Base-by-base conservation (phyloP, 2,113 vertebrate species). In the Rhipidura dahli region DNA sequence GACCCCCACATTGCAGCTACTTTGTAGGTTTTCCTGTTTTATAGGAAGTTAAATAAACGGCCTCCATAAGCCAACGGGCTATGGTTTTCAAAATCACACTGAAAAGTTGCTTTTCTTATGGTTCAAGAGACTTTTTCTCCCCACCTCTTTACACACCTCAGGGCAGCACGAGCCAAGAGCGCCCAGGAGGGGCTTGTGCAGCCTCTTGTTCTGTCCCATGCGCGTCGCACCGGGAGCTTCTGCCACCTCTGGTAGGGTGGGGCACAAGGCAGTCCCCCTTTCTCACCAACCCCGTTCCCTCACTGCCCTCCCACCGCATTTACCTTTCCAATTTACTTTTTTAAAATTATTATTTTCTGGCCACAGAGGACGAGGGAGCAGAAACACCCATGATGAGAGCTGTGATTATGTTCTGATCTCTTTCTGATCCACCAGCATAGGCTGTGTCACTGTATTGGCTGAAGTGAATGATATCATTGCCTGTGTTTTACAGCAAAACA, bases 141-240 rank as follows among this genome's bases (percentile, higher is more conserved):
- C 33, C 20, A 2, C 11, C 19, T 84, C 35, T 49, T 66, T 18
- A 10, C 21, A 22, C 6, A 1, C 13, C 13, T 13, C 22, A 1
- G 40, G 49, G 53, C 59, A 72, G 14, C 8, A 3, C 13, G 51
- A 86, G 31, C 45, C 54, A 33, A 26, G 19, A 39, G 26, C 0
- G 0, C 37, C 27, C 45, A 23, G 3, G 35, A 3, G 3, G 56
- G 71, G 53, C 47, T 56, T 7, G 7, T 6, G n/a, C 80, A 70
- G 66, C 61, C 50, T 44, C 70, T 56, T 6, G 13, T 33, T 59
- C 39, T 4, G 4, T 65, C 45, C 54, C 84, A 47, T 1, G 2
- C 22, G 51, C 0, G 0, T 44, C 77, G 37, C 5, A 2, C 13
- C 0, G 0, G 33, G 53, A 89, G 60, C 35, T 90, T 77, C 83